Conservation (phyloP, 2,797 vertebrate species). For the Chlorospingus semifuscus region DNA sequence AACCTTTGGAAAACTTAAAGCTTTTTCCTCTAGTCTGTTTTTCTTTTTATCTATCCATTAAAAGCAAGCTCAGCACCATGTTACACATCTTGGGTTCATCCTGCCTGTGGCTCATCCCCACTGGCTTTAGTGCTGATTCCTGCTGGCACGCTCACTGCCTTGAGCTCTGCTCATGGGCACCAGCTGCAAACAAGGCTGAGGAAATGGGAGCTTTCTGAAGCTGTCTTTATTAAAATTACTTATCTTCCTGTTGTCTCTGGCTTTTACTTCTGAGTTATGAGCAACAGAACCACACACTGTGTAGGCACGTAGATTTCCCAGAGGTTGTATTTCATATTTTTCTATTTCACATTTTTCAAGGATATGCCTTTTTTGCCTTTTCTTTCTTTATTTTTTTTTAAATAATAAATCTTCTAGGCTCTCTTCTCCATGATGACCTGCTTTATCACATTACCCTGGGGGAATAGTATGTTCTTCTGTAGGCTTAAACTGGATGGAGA, state of each 20-base stretch:
- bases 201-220: neutral
- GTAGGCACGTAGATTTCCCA: neutral
- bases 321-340: neutral
- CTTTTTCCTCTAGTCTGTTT: too few species aligned
- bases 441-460: neutral
- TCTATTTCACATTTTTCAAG: neutral
- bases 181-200: neutral
- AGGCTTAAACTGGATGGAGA: neutral
- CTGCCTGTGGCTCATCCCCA: neutral
- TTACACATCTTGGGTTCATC: neutral
- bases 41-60: neutral
- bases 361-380: accelerated
- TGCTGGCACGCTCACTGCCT: neutral
- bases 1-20: too few species aligned
- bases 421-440: neutral
- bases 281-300: neutral
- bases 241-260: neutral
- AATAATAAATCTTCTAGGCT: neutral
- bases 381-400: accelerated
- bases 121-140: neutral
- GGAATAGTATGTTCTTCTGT: neutral
- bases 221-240: neutral
- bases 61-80: neutral
- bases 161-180: neutral
- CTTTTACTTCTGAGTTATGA: neutral